Evolutionary conservation across 1,140 invertebrate genomes (phyloP), one percentile per base, ranked within the genome.

Genomic region (Trichogramma pretiosum): DNA sequence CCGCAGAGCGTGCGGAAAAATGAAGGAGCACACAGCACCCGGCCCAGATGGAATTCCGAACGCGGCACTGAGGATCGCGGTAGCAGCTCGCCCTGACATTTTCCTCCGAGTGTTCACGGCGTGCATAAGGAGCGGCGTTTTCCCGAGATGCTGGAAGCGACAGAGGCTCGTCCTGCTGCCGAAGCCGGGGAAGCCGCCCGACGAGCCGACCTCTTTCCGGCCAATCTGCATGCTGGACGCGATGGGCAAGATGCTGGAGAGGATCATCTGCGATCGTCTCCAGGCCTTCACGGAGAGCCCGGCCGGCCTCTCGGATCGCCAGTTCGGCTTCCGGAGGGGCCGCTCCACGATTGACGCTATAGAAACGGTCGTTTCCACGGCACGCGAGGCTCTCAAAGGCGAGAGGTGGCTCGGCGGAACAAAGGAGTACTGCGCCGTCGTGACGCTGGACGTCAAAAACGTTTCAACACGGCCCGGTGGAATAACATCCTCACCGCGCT

Each of bases 311-410:
- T 51, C 59, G 3, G 23, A 47, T 0, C 38, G 38, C 7, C 69
- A 73, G 54, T 65, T 62, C 34, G 60, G 62, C 2, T 62, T 65
- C 46, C 37, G 49, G 1, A 49, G 34, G 50, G 55, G 52, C 1
- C 46, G 46, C 35, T 68, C 63, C 2, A 72, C 67, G 7, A 42
- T 65, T 0, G 52, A 67, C 5, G 68, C 65, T 2, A 35, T 67
- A 1, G 28, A 46, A 1, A 30, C 39, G 5, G 47, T 66, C n/a
- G n/a, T n/a, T n/a, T n/a, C n/a, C 17, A 38, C 10, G 3, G 9
- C 36, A n/a, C 5, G 17, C 2, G 17, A 5, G 14, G 46, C 46
- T 16, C 24, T 34, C 16, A 14, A 13, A 22, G 17, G 36, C n/a
- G 39, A 48, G 53, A 38, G 49, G 45, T 45, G n/a, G n/a, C 14